phyloP scores from a whole-genome alignment of 1,140 invertebrate genomes.

The Conus ventricosus region DNA sequence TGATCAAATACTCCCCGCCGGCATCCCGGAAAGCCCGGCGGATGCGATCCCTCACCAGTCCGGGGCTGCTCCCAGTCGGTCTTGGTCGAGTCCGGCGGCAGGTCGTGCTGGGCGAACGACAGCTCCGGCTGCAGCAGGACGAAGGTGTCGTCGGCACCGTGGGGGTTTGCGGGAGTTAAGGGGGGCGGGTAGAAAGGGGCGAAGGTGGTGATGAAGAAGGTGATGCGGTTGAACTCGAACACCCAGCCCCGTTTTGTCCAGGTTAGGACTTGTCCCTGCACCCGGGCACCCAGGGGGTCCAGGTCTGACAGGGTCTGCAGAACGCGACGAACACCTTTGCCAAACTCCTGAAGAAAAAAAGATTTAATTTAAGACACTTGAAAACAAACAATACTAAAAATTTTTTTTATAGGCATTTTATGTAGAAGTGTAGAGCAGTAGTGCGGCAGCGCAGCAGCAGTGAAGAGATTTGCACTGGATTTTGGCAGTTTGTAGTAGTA shows the following conservation, averaged over 20 bases:
- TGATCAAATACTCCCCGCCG: constrained; percentile 61
- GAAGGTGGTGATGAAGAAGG: constrained; percentile 72
- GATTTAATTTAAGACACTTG: too few species aligned
- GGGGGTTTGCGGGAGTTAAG: constrained; percentile 61
- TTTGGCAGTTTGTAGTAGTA: too few species aligned
- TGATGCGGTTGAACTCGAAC: constrained; percentile 69
- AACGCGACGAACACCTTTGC: constrained; percentile 52
- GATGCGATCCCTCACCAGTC: constrained; percentile 66
- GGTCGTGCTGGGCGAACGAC: constrained; percentile 70
- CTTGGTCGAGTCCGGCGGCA: constrained; percentile 62
- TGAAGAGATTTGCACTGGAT: too few species aligned
- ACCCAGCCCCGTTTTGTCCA: constrained; percentile 61
- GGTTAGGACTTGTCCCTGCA: constrained; percentile 61
- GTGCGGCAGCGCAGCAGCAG: too few species aligned
- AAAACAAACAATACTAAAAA: too few species aligned
- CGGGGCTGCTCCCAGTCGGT: constrained; percentile 68
- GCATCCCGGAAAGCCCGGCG: constrained; percentile 64
- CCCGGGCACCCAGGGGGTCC: constrained; percentile 56
- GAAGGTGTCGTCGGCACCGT: constrained; percentile 60
- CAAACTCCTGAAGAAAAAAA: constrained; percentile 55
- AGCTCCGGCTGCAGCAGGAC: constrained; percentile 71
- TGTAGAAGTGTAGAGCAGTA: too few species aligned
- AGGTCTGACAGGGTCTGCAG: constrained; percentile 57
- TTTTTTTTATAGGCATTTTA: too few species aligned
- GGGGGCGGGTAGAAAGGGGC: constrained; percentile 67